phyloP scores from a whole-genome alignment of 1,140 invertebrate species.

The Trigoniulus corallinus region DNA sequence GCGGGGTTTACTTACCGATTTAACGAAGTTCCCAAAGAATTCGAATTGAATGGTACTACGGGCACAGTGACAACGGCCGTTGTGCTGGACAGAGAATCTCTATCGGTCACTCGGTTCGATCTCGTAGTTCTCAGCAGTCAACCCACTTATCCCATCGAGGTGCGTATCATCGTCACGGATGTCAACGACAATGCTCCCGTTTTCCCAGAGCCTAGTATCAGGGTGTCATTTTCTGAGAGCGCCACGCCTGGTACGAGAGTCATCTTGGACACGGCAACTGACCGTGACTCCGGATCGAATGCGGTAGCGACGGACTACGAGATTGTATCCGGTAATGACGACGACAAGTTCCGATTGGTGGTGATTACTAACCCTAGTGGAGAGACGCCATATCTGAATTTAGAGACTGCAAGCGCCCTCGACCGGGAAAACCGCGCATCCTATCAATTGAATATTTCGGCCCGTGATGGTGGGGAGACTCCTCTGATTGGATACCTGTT shows the following conservation, averaged over 20 bases:
- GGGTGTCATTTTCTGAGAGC: conserved; percentile 75
- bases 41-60: conserved; percentile 54
- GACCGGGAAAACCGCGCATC: conserved; percentile 68
- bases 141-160: conserved; percentile 83
- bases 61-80: conserved; percentile 66
- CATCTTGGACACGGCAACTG: conserved; percentile 68
- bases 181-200: conserved; percentile 77
- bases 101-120: conserved; percentile 61
- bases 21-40: conserved; percentile 72
- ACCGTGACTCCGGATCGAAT: conserved; percentile 68
- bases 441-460: conserved; percentile 77
- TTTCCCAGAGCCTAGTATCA: conserved; percentile 73
- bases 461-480: conserved; percentile 64
- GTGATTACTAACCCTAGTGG: conserved; percentile 74
- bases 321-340: conserved; percentile 70
- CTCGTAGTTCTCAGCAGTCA: conserved; percentile 77
- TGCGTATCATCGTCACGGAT: conserved; percentile 65
- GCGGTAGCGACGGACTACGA: conserved; percentile 70
- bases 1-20: conserved; percentile 63
- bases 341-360: conserved; percentile 67
- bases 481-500: conserved; percentile 62
- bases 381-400: conserved; percentile 70
- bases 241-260: conserved; percentile 68
- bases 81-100: conserved; percentile 59
- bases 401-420: conserved; percentile 74